Evolutionary conservation across 2,113 vertebrate species (phyloP), one percentile per base, ranked within the genome.

Genomic region (Cavia porcellus): DNA sequence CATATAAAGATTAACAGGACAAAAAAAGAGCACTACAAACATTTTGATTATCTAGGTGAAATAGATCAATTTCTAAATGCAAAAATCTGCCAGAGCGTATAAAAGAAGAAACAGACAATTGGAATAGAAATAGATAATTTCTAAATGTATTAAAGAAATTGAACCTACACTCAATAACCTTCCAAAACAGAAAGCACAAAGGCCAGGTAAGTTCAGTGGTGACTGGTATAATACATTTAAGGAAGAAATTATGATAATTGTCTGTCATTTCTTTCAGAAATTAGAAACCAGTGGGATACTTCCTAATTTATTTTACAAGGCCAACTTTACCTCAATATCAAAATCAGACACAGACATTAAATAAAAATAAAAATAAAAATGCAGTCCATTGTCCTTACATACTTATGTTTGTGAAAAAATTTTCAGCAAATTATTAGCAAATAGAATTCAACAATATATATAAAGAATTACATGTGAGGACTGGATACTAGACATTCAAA

Each of bases 371-470:
- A 80, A 91, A 93, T 74, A 79, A 55, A 70, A 84, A 45, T 57
- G 64, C 25, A 88, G 25, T 66, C 20, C 45, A 74, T 57, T 74
- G 25, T 80, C 89, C 35, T 74, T 24, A 84, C 77, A 42, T 55
- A 88, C 20, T 77, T 84, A 47, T 72, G 74, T 25, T 28, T 19
- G 84, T 85, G 47, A 28, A 91, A 84, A 91, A 57, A n/a, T 87
- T 28, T 32, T 91, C 42, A 83, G 77, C 42, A 96, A 95, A 93
- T 68, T 86, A 75, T 77, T 68, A 72, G 30, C 72, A 89, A 89
- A 57, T 89, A 32, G 32, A 89, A 86, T 82, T 20, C 70, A 75
- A 28, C 38, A 83, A 66, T 68, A 11, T 77, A 38, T 62, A 38
- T 55, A 88, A 42, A 79, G 3, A 93, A 91, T 90, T 91, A 57